These are phyloP conservation scores for Zalophus californianus DNA, from an alignment of 2,797 vertebrate species.

Conservation along the genomic window DNA sequence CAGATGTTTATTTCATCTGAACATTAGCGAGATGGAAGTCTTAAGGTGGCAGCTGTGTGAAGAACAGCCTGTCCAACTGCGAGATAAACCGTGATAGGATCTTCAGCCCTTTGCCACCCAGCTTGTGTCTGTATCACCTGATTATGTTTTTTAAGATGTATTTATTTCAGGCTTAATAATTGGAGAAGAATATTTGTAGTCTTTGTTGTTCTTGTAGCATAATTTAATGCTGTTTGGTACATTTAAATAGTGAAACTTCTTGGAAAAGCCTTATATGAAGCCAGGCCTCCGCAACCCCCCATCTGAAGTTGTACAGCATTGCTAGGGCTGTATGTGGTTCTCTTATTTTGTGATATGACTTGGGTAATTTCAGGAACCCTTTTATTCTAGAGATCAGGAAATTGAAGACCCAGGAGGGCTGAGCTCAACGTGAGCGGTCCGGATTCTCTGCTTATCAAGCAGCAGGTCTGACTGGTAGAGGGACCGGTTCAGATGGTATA, in stretches of 20 bases:
- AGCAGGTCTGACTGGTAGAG: neutral
- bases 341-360: neutral
- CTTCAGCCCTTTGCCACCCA: neutral
- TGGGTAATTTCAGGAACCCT: neutral
- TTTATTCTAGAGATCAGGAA: neutral
- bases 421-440: neutral
- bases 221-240: conserved; percentile 11
- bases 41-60: neutral
- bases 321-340: neutral
- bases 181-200: neutral
- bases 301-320: neutral
- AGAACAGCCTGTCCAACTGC: neutral
- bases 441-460: neutral
- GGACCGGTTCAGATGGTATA: neutral
- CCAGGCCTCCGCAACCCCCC: neutral
- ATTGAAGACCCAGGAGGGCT: neutral
- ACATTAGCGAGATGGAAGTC: neutral
- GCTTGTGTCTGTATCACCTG: neutral
- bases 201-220: neutral
- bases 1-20: neutral
- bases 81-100: neutral
- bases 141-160: neutral
- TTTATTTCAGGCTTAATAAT: neutral
- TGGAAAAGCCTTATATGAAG: conserved; percentile 6
- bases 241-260: neutral